Evolutionary conservation across 1,140 invertebrate species (phyloP).

Genomic region (Drosophila insularis): DNA sequence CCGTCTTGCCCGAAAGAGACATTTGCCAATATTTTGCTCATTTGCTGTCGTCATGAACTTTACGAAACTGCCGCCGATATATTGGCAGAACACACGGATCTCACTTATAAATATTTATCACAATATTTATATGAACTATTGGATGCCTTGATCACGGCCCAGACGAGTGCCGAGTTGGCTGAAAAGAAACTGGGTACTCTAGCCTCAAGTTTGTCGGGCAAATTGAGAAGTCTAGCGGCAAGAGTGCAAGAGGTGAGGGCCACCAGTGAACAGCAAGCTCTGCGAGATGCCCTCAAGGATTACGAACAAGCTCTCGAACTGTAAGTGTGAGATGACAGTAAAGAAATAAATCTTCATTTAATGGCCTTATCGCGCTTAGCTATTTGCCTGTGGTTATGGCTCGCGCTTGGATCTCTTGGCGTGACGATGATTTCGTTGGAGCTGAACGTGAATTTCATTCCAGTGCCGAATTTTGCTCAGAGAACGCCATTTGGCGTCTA

Average conservation of each 20-base stretch:
- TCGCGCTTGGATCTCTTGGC: conserved; percentile 99
- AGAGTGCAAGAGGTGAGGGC: conserved; percentile 95
- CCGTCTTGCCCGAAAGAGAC: conserved; percentile 96
- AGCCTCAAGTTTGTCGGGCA: conserved; percentile 94
- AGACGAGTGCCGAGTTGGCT: conserved; percentile 98
- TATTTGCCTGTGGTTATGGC: conserved; percentile 98
- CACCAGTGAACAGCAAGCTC: conserved; percentile 93
- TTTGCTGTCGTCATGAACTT: conserved; percentile 99
- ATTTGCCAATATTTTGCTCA: conserved; percentile 96
- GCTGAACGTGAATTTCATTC: conserved; percentile 97
- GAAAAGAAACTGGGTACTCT: conserved; percentile 98
- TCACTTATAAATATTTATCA: conserved; percentile 97
- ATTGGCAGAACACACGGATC: conserved; percentile 97
- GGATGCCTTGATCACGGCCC: conserved; percentile 98
- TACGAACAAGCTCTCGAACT: conserved; percentile 95
- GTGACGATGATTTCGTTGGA: conserved; percentile 96
- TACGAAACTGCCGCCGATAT: conserved; percentile 99
- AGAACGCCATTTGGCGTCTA: conserved; percentile 96
- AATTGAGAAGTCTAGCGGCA: conserved; percentile 95
- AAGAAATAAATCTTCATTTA: neutral
- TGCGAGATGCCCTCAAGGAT: conserved; percentile 95
- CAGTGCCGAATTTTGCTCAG: conserved; percentile 98
- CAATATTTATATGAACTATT: conserved; percentile 95
- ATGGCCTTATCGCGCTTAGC: conserved; percentile 69
- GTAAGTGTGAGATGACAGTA: conserved; percentile 37